Conservation (phyloP, 2,113 vertebrate genomes). For the Hyaena hyaena region DNA sequence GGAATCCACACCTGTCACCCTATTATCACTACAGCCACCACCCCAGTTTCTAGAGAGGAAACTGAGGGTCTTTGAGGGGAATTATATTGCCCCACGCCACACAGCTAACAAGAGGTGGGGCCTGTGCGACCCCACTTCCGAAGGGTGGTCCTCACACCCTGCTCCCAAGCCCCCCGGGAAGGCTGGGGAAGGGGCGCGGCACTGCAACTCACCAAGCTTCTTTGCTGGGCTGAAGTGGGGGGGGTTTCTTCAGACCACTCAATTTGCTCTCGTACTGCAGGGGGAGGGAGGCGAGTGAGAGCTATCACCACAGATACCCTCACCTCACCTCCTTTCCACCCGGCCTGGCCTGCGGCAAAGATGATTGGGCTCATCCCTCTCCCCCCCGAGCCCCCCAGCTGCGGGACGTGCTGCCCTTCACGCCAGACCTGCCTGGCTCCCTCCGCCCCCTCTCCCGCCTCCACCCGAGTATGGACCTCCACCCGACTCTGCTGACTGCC, state of each 20-base stretch:
- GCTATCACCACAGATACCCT: accelerated
- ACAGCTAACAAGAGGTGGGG: not conserved
- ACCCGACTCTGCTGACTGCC: not conserved
- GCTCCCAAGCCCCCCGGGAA: not conserved
- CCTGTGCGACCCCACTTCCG: not conserved
- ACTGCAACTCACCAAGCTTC: constrained; percentile 91
- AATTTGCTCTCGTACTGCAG: constrained; percentile 84
- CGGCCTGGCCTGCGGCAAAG: not conserved
- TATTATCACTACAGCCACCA: accelerated
- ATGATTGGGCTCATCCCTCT: accelerated
- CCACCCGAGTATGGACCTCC: not conserved
- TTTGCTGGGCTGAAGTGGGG: constrained; percentile 93
- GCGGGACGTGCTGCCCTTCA: constrained; percentile 82
- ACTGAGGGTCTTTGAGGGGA: not conserved
- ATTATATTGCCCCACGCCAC: not conserved
- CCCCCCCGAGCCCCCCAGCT: constrained; percentile 82
- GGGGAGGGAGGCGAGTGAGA: not conserved
- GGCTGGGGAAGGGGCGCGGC: accelerated
- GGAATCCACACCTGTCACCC: accelerated
- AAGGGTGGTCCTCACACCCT: not conserved
- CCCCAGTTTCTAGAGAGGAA: not conserved
- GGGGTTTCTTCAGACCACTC: constrained; percentile 89
- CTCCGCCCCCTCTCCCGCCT: not conserved
- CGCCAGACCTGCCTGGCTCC: constrained; percentile 81
- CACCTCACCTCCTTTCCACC: not conserved